Percentiles rank a stretch among this genome's conserved stretches.
Evolutionary conservation across 2,797 vertebrate genomes (phyloP).

Genomic region (Podarcis lilfordi): DNA sequence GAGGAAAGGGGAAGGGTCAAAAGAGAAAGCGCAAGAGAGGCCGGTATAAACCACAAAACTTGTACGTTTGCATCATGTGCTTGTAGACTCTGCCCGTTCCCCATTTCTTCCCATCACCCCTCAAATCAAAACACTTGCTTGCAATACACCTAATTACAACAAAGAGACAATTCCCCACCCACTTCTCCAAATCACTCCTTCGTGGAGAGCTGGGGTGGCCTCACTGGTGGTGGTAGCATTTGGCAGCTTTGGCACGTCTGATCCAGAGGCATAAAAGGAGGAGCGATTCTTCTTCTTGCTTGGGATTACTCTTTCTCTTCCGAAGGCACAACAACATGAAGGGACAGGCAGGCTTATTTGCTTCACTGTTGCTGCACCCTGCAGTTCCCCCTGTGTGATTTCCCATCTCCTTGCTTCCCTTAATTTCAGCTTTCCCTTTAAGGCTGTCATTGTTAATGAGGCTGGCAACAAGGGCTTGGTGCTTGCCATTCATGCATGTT

Average conservation of each 20-base stretch:
- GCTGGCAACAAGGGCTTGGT: slow-evolving; percentile 51
- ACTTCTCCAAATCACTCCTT: slow-evolving; percentile 75
- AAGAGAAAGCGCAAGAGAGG: slow-evolving; percentile 99
- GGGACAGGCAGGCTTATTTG: slow-evolving; percentile 35
- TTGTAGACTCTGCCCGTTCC: slow-evolving; percentile 65
- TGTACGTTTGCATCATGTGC: slow-evolving; percentile 85
- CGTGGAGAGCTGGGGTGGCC: slow-evolving; percentile 53
- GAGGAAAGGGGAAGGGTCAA: slow-evolving; percentile 95
- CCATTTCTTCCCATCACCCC: slow-evolving; percentile 42
- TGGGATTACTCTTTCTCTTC: slow-evolving; percentile 66
- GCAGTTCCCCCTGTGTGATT: slow-evolving; percentile 34
- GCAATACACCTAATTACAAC: slow-evolving; percentile 47
- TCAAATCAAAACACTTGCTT: slow-evolving; percentile 64
- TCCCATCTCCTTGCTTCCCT: slow-evolving; percentile 40
- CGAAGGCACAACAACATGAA: slow-evolving; percentile 41
- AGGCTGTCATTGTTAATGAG: background rate
- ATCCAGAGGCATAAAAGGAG: slow-evolving; percentile 36
- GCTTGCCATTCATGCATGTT: slow-evolving; percentile 48
- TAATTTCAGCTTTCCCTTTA: background rate
- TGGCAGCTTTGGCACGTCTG: slow-evolving; percentile 47
- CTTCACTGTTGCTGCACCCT: slow-evolving; percentile 35
- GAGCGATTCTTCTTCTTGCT: slow-evolving; percentile 72
- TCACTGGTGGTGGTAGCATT: slow-evolving; percentile 67
- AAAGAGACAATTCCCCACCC: slow-evolving; percentile 61
- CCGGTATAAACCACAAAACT: slow-evolving; percentile 87